Evolutionary conservation across 2,797 vertebrate genomes (phyloP), one percentile per base, ranked within the genome.

Genomic region (Eleutherodactylus coqui): DNA sequence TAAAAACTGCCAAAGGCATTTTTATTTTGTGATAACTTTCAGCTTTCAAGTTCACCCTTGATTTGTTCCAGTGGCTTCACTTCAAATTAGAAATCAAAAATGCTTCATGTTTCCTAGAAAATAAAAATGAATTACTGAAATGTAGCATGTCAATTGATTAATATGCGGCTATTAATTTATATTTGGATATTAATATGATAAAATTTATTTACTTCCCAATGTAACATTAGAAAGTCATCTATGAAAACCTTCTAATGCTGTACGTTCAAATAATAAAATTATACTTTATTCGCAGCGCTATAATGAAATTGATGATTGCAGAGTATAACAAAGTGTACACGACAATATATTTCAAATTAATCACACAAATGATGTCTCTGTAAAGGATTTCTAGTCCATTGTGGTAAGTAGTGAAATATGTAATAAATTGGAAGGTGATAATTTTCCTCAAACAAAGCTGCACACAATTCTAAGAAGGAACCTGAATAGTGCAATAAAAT

Each of bases 1-100:
- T 73, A 34, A 60, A 29, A 58, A 70, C 32, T 21, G n/a, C 24
- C 38, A 73, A 82, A 73, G 62, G 41, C 36, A 83, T 58, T 83
- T 73, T 73, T 58, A 94, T 94, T 93, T 93, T 92, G 93, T 93
- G 17, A 82, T 93, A 94, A 93, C 90, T 90, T 19, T 24, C 89
- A 69, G 87, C 49, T 85, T 70, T 60, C 76, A 79, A 85, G 76
- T 79, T 85, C 77, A 79, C 75, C 83, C 84, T 85, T 80, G 67
- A 85, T 85, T 85, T 80, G 76, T 85, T 80, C 84, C 77, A 62
- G 84, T 85, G 67, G 75, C 67, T 73, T 73, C 62, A 85, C 47
- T 85, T 73, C 67, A 79, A 73, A 85, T 79, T 80, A n/a, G 53
- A 60, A 80, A 85, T 73, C 49, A 79, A 84, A 85, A 70, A 45